These are phyloP conservation scores for Netelia fuscicornis DNA, from an alignment of 2,888 invertebrate genomes.

Conservation along the genomic window DNA sequence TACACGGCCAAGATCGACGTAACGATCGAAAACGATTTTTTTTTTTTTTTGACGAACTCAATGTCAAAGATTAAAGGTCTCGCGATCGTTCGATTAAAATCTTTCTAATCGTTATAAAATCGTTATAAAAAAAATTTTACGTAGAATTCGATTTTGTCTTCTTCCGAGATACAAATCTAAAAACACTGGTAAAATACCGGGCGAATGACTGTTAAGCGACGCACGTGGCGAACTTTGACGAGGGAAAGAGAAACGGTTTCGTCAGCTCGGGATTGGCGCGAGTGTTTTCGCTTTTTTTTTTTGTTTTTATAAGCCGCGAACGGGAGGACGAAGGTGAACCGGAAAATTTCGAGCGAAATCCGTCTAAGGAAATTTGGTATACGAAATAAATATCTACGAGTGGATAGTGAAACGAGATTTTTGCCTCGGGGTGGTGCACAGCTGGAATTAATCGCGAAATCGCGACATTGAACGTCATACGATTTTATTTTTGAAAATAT, in stretches of 20 bases:
- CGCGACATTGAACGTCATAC: too few relatives aligned
- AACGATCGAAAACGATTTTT: too few relatives aligned
- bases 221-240: slow-evolving; percentile 7
- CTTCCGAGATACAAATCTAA: too few relatives aligned
- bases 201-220: slow-evolving; percentile 10
- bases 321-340: slow-evolving; percentile 51
- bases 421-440: neutral
- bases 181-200: neutral
- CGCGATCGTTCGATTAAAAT: too few relatives aligned
- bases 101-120: too few relatives aligned
- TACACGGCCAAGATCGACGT: too few relatives aligned
- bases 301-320: slow-evolving; percentile 7
- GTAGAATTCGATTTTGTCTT: too few relatives aligned
- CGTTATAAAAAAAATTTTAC: too few relatives aligned
- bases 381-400: neutral
- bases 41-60: too few relatives aligned
- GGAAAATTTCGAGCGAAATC: slow-evolving; percentile 29
- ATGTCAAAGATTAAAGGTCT: too few relatives aligned
- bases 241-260: neutral
- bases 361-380: slow-evolving; percentile 31
- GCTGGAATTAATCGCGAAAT: neutral
- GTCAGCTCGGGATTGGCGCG: neutral
- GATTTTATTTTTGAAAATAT: too few relatives aligned
- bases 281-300: neutral
- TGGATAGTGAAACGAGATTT: slow-evolving; percentile 11